phyloP scores from a whole-genome alignment of 2,888 invertebrate species.

The Cyclophora albipunctata region DNA sequence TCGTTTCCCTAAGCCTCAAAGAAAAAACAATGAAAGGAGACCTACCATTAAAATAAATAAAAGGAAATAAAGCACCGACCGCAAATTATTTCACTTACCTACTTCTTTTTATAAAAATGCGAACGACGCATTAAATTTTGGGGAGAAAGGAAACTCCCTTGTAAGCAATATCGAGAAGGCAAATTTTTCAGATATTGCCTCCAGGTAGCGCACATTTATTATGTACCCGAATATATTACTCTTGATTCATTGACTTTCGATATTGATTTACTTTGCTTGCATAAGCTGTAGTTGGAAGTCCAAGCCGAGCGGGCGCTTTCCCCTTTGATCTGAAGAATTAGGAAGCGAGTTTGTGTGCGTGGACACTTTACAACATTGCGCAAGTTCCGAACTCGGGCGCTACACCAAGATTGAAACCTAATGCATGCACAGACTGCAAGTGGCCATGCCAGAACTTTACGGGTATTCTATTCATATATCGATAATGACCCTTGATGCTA shows the following conservation, averaged over 20 bases:
- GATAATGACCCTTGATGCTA: background rate
- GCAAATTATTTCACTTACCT: constrained; percentile 75
- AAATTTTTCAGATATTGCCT: constrained; percentile 77
- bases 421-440: constrained; percentile 16
- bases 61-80: constrained; percentile 71
- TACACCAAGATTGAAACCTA: constrained; percentile 22
- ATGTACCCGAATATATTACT: constrained; percentile 77
- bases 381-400: constrained; percentile 21
- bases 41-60: constrained; percentile 75
- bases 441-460: constrained; percentile 5
- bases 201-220: constrained; percentile 76
- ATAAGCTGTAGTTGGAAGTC: constrained; percentile 66
- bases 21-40: constrained; percentile 66
- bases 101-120: constrained; percentile 76
- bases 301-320: constrained; percentile 42
- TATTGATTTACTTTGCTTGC: constrained; percentile 75
- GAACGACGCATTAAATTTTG: constrained; percentile 75
- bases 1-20: constrained; percentile 53
- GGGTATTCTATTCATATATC: constrained; percentile 2
- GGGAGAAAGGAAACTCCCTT: constrained; percentile 75
- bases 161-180: constrained; percentile 76
- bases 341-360: constrained; percentile 29
- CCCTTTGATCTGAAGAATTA: constrained; percentile 53
- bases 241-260: constrained; percentile 75
- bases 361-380: constrained; percentile 27